phyloP scores from a whole-genome alignment of 2,797 vertebrate genomes.

The Eulemur rubriventer region DNA sequence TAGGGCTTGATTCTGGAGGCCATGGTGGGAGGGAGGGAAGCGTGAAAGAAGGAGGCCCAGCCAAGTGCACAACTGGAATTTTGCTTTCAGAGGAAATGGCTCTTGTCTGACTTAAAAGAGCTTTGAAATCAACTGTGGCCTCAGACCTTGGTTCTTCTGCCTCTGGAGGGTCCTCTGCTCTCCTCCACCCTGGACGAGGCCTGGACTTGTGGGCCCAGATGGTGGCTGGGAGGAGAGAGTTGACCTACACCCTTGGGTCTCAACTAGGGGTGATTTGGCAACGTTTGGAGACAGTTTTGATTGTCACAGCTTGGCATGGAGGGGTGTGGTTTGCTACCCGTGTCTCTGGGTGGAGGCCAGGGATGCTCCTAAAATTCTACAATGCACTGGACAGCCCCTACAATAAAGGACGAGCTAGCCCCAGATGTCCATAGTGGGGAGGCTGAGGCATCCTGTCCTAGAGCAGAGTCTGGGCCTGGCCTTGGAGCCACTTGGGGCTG shows the following conservation, averaged over 20 bases:
- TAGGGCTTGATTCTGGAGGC: accelerated
- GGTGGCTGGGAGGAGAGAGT: not conserved
- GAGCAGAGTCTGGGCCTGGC: too few relatives aligned
- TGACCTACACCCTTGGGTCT: not conserved
- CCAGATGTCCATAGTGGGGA: accelerated
- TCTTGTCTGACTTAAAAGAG: not conserved
- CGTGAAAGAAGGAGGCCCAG: not conserved
- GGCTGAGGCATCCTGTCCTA: not conserved
- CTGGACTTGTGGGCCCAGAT: not conserved
- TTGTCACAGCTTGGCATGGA: not conserved
- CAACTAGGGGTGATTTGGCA: not conserved
- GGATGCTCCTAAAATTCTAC: not conserved
- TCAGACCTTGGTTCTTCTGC: not conserved
- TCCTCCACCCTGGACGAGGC: not conserved
- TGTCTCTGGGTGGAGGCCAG: not conserved
- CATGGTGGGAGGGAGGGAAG: not conserved
- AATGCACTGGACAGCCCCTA: too few relatives aligned
- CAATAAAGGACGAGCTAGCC: not conserved
- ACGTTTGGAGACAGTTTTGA: not conserved
- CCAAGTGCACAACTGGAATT: accelerated
- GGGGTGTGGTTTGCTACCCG: not conserved
- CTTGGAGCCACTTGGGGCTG: not conserved
- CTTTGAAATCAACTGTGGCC: not conserved
- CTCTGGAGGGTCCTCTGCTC: not conserved
- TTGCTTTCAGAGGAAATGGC: not conserved